These are phyloP conservation scores for Chaetoderma sp. DNA, from an alignment of 2,888 invertebrate species.

Conservation along the genomic window DNA sequence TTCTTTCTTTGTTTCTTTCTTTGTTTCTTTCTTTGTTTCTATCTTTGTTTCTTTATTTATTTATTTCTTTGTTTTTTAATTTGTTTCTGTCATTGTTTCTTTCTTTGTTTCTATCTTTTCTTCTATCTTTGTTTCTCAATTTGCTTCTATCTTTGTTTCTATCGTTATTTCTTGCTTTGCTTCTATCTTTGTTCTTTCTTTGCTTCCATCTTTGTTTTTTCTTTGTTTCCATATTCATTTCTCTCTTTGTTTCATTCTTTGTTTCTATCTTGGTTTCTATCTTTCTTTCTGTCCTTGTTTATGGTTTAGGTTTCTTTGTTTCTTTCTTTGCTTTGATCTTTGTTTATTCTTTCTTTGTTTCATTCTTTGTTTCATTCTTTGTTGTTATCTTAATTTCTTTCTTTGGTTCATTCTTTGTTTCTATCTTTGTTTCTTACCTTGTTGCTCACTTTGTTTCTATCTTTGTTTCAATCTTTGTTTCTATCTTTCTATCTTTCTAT, in stretches of 20 bases:
- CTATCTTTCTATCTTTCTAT: not conserved
- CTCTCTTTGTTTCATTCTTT: not conserved
- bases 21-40: conserved; percentile 26
- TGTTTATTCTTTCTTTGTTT: conserved; percentile 9
- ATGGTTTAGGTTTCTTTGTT: conserved; percentile 3
- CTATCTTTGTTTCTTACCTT: not conserved
- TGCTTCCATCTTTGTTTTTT: conserved; percentile 3
- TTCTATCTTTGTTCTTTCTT: conserved; percentile 1
- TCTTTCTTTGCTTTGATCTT: too few species aligned
- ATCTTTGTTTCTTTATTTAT: too few species aligned
- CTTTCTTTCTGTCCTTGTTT: not conserved
- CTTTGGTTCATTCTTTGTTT: not conserved
- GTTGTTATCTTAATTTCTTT: not conserved
- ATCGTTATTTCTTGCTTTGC: conserved; percentile 14
- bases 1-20: conserved; percentile 9
- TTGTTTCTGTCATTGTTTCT: too few species aligned
- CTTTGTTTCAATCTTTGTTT: not conserved
- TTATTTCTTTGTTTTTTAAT: too few species aligned
- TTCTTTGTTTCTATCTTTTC: too few species aligned
- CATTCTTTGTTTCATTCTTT: not conserved
- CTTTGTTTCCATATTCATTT: not conserved
- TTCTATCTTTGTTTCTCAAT: conserved; percentile 1
- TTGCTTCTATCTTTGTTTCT: too few species aligned
- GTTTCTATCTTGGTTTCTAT: not conserved
- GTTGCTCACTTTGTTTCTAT: not conserved